phyloP scores from a whole-genome alignment of 1,140 invertebrate species.

The Proctacanthus coquilletti region DNA sequence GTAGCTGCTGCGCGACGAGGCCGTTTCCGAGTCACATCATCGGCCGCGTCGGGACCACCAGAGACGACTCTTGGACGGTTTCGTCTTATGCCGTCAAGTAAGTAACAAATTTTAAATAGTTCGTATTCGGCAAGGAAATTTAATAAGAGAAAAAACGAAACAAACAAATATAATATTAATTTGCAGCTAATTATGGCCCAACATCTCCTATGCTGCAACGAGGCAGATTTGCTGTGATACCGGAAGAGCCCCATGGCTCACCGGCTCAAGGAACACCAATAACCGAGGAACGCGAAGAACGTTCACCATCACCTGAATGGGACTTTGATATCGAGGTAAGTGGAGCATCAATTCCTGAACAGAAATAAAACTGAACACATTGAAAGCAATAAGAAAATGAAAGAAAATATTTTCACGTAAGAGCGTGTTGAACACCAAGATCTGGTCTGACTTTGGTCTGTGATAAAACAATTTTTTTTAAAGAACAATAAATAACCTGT shows the following conservation, averaged over 20 bases:
- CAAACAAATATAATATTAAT: background rate
- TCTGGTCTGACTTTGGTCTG: too few relatives aligned
- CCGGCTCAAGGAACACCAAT: constrained; percentile 19
- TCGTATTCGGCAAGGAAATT: too few relatives aligned
- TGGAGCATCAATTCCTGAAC: constrained; percentile 1
- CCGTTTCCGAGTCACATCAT: constrained; percentile 26
- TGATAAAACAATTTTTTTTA: too few relatives aligned
- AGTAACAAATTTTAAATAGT: too few relatives aligned
- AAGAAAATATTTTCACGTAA: too few relatives aligned
- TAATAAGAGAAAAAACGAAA: background rate
- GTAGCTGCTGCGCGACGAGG: constrained; percentile 24
- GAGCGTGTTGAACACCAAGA: too few relatives aligned
- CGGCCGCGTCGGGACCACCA: constrained; percentile 21
- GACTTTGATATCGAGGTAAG: constrained; percentile 30
- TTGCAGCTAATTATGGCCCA: constrained; percentile 23
- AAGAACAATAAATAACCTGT: too few relatives aligned
- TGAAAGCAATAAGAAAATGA: too few relatives aligned
- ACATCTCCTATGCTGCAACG: constrained; percentile 28
- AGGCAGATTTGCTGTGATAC: constrained; percentile 29
- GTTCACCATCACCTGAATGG: constrained; percentile 28
- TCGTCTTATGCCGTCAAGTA: constrained; percentile 29
- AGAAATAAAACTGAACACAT: too few relatives aligned
- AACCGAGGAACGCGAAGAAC: constrained; percentile 9
- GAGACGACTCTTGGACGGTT: constrained; percentile 27
- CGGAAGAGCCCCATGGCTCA: constrained; percentile 28